phyloP scores from a whole-genome alignment of 2,888 invertebrate genomes.

The Hirtodrosophila duncani region DNA sequence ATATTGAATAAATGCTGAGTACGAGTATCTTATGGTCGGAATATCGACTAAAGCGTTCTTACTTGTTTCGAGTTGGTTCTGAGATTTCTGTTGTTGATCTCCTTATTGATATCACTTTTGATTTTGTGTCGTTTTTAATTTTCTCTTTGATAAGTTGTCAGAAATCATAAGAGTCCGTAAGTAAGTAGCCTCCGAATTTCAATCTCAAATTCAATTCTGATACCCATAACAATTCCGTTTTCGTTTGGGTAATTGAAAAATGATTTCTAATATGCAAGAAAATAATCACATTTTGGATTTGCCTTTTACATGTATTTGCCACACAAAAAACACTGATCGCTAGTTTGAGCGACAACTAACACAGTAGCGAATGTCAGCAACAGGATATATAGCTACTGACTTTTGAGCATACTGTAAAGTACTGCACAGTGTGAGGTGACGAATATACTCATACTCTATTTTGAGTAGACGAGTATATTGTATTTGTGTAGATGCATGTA shows the following conservation, averaged over 20 bases:
- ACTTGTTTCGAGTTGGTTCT: constrained; percentile 1
- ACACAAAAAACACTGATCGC: constrained; percentile 43
- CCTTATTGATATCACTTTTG: constrained; percentile 72
- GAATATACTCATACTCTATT: too few species aligned
- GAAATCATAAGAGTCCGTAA: constrained; percentile 58
- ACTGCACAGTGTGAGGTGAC: not conserved
- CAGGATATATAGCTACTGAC: constrained; percentile 14
- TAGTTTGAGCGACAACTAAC: constrained; percentile 67
- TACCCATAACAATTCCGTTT: too few species aligned
- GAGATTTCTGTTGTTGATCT: constrained; percentile 53
- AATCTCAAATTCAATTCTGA: constrained; percentile 24
- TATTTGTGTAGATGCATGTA: too few species aligned
- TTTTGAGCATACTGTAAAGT: constrained; percentile 4
- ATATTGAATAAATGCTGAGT: too few species aligned
- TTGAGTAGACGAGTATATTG: too few species aligned
- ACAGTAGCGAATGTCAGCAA: constrained; percentile 43
- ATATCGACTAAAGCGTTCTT: too few species aligned
- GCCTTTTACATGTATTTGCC: constrained; percentile 7
- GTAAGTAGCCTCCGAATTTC: constrained; percentile 42
- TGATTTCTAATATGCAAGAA: constrained; percentile 73
- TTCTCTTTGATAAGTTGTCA: constrained; percentile 64
- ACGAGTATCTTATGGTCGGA: too few species aligned
- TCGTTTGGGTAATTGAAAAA: constrained; percentile 69
- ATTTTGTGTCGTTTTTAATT: constrained; percentile 64
- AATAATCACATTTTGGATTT: constrained; percentile 72